Evolutionary conservation across 2,888 invertebrate genomes (phyloP), one percentile per base, ranked within the genome.

Genomic region (Nemotelus pantherinus): DNA sequence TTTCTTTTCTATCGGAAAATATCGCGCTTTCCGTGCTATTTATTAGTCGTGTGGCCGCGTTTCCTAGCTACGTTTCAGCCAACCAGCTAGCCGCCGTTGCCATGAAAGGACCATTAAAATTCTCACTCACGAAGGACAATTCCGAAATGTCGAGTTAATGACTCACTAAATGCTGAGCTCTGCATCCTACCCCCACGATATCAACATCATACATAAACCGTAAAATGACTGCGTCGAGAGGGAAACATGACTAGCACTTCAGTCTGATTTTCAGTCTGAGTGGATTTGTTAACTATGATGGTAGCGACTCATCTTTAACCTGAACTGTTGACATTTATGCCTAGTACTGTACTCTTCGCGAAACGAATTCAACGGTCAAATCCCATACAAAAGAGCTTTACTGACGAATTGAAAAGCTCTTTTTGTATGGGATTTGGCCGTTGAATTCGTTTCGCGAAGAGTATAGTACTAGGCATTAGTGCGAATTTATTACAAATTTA

Each of bases 401-500:
- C n/a, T n/a, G n/a, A n/a, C n/a, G n/a, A n/a, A n/a, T n/a, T n/a
- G n/a, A n/a, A n/a, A n/a, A n/a, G n/a, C n/a, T n/a, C n/a, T n/a
- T n/a, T n/a, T n/a, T n/a, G n/a, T n/a, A n/a, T n/a, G n/a, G n/a
- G n/a, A n/a, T n/a, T n/a, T n/a, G n/a, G n/a, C n/a, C n/a, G n/a
- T n/a, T n/a, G n/a, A n/a, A n/a, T n/a, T n/a, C n/a, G n/a, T n/a
- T n/a, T n/a, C n/a, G n/a, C n/a, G n/a, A n/a, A n/a, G n/a, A n/a
- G n/a, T n/a, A n/a, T n/a, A n/a, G n/a, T n/a, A n/a, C n/a, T n/a
- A n/a, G n/a, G n/a, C n/a, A n/a, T n/a, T 25, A 25, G 25, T 25
- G 25, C 25, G 25, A 60, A 60, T 60, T 60, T 60, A 60, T 60
- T 60, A 60, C 41, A 41, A 39, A 68, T 67, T 65, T 65, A 65